Evolutionary conservation across 2,113 vertebrate genomes (phyloP).

Genomic region (Microcebus jonahi): DNA sequence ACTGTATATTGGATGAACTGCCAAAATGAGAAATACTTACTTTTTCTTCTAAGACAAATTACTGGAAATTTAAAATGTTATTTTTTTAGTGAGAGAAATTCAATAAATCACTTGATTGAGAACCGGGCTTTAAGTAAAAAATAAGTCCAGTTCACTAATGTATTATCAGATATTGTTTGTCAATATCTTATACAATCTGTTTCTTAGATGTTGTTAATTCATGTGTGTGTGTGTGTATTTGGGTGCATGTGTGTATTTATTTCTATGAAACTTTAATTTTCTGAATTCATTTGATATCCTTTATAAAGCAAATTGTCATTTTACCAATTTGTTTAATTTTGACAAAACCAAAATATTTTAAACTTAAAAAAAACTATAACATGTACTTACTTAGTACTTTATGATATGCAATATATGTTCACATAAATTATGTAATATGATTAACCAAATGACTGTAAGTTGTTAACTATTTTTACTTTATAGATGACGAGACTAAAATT

Average conservation of each 20-base stretch:
- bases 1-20: not conserved
- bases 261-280: not conserved
- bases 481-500: not conserved
- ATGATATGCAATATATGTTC: not conserved
- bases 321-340: not conserved
- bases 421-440: not conserved
- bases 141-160: not conserved
- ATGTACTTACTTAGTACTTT: not conserved
- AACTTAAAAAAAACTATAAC: not conserved
- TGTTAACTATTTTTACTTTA: not conserved
- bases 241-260: not conserved
- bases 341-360: not conserved
- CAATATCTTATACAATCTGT: too few species aligned
- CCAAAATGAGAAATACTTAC: not conserved
- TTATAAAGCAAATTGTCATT: constrained; percentile 13
- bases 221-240: not conserved
- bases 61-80: not conserved
- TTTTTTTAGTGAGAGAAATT: not conserved
- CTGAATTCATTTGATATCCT: not conserved
- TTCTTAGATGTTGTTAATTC: not conserved
- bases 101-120: not conserved
- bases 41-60: constrained; percentile 7
- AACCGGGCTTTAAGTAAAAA: not conserved
- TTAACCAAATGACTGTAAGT: not conserved
- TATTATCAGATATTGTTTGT: not conserved